Evolutionary conservation across 1,140 invertebrate species (phyloP), one percentile per base, ranked within the genome.

Genomic region (Mactra quadrangularis): DNA sequence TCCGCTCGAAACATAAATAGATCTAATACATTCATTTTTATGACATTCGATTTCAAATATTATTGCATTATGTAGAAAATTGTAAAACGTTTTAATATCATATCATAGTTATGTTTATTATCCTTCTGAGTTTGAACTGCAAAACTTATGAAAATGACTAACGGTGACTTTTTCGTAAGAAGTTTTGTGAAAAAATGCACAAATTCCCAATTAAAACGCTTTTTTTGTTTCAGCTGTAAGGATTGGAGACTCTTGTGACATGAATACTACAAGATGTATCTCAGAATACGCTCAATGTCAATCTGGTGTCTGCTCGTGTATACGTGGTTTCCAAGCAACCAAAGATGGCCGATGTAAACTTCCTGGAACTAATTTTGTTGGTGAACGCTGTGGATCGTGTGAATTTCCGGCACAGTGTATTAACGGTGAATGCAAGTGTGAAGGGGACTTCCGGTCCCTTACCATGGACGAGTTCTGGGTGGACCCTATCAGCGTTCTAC

Each of bases 331-430:
- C 68, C 35, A 60, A n/a, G 68, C 41, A 33, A 66, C 79, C 22
- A 82, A 82, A 55, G 79, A 82, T 82, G 70, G 79, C 45, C 79
- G 79, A 9, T 82, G 79, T 71, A 72, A 74, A 66, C 68, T 75
- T 66, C 79, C 79, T 55, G 79, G 52, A 2, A 19, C 50, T 13
- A 82, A 55, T 45, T 82, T 82, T 29, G 70, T 82, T 47, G 79
- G 79, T 2, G 79, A 82, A 31, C 7, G 2, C 9, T 82, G 79
- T 50, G 70, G 60, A 1, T 9, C n/a, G 25, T 82, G 79, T 62
- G 79, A 82, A 72, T 82, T 74, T 82, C 79, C 79, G 38, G 70
- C 79, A 27, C 41, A 64, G 59, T 82, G 79, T 45, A 33, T 66
- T 1, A n/a, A 25, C 4, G 70, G 79, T 27, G 47, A 60, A 19